Evolutionary conservation across 1,140 invertebrate genomes (phyloP), one percentile per base, ranked within the genome.

Genomic region (Trichonephila clavata): DNA sequence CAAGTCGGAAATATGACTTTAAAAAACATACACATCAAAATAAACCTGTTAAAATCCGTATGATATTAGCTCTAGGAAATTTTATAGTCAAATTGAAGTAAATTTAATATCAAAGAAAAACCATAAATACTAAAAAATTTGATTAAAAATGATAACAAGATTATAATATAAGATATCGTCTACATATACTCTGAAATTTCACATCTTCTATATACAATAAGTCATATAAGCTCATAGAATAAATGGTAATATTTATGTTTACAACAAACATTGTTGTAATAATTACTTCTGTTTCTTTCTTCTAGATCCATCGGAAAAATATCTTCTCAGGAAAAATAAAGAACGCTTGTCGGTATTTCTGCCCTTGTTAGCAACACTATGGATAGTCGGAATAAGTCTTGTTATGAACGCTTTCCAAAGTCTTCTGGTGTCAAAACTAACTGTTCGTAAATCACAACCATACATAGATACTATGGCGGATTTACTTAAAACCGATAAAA

Each of bases 391-490:
- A n/a, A 60, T 90, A 16, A 13, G 21, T 24, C 65, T 90, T 0
- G 57, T 90, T 3, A 90, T 90, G 88, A 90, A 18, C 60, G 68
- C 57, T 7, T 90, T 77, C 57, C 88, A 90, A 27, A 90, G 88
- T 21, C 88, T 90, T 13, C 43, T 90, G 6, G 88, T 90, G 27
- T 80, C 88, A 3, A 90, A 90, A 20, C 16, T 90, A n/a, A 90
- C 88, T 5, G 6, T 90, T 6, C 16, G 27, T 3, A 90, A 80
- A 80, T 57, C 43, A 0, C 14, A 57, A 21, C 88, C 88, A 0
- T 43, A 50, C n/a, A 57, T 80, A 5, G 88, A 77, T 7, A 59
- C 88, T 0, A 32, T 90, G 71, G 50, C 2, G 5, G 88, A 90
- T 20, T n/a, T 90, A 7, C 21, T 80, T 4, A 27, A 90, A 59